Base-by-base conservation (phyloP, 2,888 invertebrate genomes). In the Entomobrya proxima region DNA sequence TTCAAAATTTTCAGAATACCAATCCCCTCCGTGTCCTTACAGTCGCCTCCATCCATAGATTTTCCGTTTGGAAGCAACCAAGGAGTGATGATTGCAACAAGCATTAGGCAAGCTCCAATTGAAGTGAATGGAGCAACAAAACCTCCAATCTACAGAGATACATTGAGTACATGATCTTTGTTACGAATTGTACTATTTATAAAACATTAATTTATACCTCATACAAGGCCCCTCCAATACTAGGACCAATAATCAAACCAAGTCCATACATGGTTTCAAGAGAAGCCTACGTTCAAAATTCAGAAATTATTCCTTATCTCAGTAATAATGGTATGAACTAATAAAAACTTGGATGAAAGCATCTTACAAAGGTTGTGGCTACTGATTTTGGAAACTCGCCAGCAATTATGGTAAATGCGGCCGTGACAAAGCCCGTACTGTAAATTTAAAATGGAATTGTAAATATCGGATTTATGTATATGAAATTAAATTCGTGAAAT, bases 321-420 rank as follows among this genome's bases (percentile, higher is more conserved):
- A 47, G n/a, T 32, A 35, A 18, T 21, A 37, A 44, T 40, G 37
- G 32, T 18, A 82, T 2, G 18, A 21, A 6, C 4, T 32, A 61
- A 21, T n/a, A n/a, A n/a, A n/a, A n/a, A n/a, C n/a, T n/a, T n/a
- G n/a, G n/a, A n/a, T n/a, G n/a, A n/a, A n/a, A n/a, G n/a, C n/a
- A n/a, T n/a, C 95, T 94, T 92, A 96, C 96, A 93, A 97, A 97
- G 91, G 96, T 96, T 3, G 95, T 95, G 0, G 96, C 96, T 0
- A 97, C 95, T 91, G 96, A 95, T 88, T 96, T 94, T 0, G 97
- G 96, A 92, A 97, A 97, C 92, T 96, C 96, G 91, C 95, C 95
- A 58, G 97, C 96, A 88, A 96, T 95, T 90, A 97, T 96, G 1
- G 96, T 96, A 91, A 96, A 97, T 89, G 96, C 95, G 0, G 97